Conservation (phyloP, 2,888 invertebrate species). For the Alloplasta piceator region DNA sequence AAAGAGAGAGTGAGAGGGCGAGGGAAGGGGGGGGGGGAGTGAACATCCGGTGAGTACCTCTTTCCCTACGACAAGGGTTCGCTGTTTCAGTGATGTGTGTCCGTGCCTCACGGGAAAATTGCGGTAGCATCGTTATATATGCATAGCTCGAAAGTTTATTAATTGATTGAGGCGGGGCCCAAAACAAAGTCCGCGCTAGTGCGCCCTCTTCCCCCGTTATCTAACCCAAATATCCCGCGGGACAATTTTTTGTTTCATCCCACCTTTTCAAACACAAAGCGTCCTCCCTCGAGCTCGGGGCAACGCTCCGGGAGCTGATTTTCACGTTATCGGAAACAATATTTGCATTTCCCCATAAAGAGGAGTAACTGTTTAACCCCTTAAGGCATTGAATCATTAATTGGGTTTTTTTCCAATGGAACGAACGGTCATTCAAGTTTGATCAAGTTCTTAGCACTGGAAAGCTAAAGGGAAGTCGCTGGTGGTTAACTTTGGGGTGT, state of each 20-base stretch:
- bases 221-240: constrained; percentile 25
- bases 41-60: constrained; percentile 24
- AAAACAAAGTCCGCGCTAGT: constrained; percentile 27
- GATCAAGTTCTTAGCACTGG: too few species aligned
- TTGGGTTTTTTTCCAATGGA: too few species aligned
- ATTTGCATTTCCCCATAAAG: background rate
- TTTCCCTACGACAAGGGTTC: background rate
- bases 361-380: too few species aligned
- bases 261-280: background rate
- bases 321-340: background rate
- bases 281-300: background rate
- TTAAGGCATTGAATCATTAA: too few species aligned
- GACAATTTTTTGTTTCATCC: constrained; percentile 20
- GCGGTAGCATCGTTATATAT: constrained; percentile 26
- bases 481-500: too few species aligned
- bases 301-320: background rate
- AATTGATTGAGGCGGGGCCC: constrained; percentile 52
- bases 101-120: constrained; percentile 18
- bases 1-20: constrained; percentile 24
- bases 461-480: too few species aligned
- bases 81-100: constrained; percentile 25
- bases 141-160: constrained; percentile 47
- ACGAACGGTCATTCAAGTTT: too few species aligned
- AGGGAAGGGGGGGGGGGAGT: constrained; percentile 3
- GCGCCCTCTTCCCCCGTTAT: constrained; percentile 6